Conservation (phyloP, 2,113 vertebrate species). For the Scomber scombrus region DNA sequence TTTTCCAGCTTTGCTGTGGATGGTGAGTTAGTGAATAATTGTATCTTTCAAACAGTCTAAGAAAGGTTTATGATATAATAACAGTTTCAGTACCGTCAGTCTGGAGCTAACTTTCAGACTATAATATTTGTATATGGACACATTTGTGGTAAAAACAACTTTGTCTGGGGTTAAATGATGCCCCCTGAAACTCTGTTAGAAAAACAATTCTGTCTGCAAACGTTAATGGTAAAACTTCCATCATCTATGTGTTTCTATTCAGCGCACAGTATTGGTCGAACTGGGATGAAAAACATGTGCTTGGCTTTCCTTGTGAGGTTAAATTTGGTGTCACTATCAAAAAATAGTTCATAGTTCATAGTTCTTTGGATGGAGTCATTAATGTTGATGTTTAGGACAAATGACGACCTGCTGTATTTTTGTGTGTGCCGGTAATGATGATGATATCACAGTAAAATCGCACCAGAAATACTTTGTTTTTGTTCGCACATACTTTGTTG, state of each 20-base stretch:
- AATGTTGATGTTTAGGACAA: background rate
- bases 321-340: background rate
- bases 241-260: no score
- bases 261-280: no score
- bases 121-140: no score
- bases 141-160: background rate
- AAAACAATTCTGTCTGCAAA: background rate
- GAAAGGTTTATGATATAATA: background rate
- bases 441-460: background rate
- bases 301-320: background rate
- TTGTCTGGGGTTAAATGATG: background rate
- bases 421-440: background rate
- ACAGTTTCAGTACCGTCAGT: background rate
- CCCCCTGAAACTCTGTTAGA: background rate
- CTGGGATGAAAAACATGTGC: background rate
- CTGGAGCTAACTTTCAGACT: background rate
- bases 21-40: background rate
- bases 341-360: background rate
- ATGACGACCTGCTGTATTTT: background rate
- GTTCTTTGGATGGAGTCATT: background rate
- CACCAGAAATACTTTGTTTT: background rate
- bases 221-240: no score
- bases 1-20: background rate
- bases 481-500: background rate
- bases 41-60: background rate